Conservation (phyloP, 2,888 invertebrate species). For the Drosophila demipolita region DNA sequence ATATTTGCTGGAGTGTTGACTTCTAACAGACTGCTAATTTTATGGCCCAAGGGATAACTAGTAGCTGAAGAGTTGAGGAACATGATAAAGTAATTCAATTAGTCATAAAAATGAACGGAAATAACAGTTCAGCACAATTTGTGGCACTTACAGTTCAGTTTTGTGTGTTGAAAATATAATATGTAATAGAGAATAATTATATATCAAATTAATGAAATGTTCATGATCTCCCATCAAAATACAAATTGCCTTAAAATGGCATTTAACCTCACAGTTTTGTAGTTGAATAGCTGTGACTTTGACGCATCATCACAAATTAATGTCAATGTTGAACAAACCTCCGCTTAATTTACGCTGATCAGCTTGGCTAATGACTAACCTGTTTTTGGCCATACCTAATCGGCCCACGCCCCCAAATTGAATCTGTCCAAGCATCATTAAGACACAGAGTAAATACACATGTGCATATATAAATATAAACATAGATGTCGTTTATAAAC, state of each 20-base stretch:
- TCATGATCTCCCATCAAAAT: background rate
- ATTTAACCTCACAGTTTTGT: background rate
- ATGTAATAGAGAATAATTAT: background rate
- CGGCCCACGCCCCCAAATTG: slow-evolving; percentile 44
- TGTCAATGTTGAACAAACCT: slow-evolving; percentile 47
- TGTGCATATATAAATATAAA: background rate
- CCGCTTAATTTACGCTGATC: slow-evolving; percentile 26
- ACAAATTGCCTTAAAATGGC: too few species aligned
- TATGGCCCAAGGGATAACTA: slow-evolving; percentile 35
- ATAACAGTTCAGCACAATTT: slow-evolving; percentile 38
- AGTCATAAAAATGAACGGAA: slow-evolving; percentile 32
- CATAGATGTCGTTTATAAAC: slow-evolving; percentile 41
- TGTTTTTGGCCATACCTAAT: slow-evolving; percentile 56
- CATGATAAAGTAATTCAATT: slow-evolving; percentile 48
- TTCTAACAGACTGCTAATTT: slow-evolving; percentile 55
- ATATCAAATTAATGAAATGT: background rate
- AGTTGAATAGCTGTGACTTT: slow-evolving; percentile 18
- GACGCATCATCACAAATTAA: slow-evolving; percentile 45
- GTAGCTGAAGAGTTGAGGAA: slow-evolving; percentile 22
- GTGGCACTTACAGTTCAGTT: slow-evolving; percentile 20
- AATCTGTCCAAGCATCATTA: slow-evolving; percentile 56
- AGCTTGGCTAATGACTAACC: slow-evolving; percentile 65
- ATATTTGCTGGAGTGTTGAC: slow-evolving; percentile 67
- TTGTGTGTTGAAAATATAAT: slow-evolving; percentile 10
- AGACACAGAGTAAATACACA: slow-evolving; percentile 36